Evolutionary conservation across 2,888 invertebrate genomes (phyloP).

Genomic region (Lepetodrilus schrolli): DNA sequence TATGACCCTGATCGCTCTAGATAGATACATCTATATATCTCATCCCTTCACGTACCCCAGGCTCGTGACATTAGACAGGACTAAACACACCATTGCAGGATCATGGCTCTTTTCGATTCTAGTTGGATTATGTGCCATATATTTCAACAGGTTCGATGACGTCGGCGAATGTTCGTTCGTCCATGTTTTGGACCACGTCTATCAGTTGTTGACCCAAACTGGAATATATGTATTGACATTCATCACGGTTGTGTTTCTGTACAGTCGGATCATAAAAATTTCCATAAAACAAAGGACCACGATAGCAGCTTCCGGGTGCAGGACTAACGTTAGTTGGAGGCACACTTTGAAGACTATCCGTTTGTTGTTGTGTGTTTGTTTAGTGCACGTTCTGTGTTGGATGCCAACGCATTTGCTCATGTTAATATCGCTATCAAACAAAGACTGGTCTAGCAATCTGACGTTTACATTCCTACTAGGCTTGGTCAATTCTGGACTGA

Average conservation of each 20-base stretch:
- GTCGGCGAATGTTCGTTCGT: background rate
- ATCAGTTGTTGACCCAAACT: background rate
- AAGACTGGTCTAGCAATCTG: background rate
- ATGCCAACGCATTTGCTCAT: background rate
- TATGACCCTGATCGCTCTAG: background rate
- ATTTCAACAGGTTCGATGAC: background rate
- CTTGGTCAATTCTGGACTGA: background rate
- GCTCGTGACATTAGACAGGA: background rate
- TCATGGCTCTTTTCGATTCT: background rate
- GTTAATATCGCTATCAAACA: background rate
- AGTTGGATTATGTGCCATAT: background rate
- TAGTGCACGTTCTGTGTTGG: background rate
- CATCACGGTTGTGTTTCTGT: background rate
- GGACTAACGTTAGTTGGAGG: background rate
- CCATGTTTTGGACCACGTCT: background rate
- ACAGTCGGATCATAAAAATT: background rate
- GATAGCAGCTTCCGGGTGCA: background rate
- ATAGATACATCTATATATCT: background rate
- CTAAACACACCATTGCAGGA: background rate
- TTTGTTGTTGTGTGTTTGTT: background rate
- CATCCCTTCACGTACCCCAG: background rate
- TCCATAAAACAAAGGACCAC: background rate
- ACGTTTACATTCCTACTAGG: background rate
- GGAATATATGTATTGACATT: background rate
- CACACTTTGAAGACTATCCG: background rate